Percentiles rank a stretch among this genome's conserved stretches.
Evolutionary conservation across 1,140 invertebrate species (phyloP).

Genomic region (Druon quercuslanigerum): DNA sequence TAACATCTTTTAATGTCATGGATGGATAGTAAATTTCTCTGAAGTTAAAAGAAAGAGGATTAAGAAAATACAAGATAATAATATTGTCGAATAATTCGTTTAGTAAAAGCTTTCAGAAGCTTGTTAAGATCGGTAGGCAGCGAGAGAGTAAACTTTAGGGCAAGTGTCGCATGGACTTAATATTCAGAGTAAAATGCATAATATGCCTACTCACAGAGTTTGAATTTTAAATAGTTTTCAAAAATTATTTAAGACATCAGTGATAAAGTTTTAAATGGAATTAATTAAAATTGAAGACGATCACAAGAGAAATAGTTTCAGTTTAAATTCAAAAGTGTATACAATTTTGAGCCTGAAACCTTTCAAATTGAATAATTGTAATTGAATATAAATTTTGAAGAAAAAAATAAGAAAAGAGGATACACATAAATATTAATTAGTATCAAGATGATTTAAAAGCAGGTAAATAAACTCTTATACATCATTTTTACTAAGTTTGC

Average conservation of each 20-base stretch:
- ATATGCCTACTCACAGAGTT: background rate
- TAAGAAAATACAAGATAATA: constrained; percentile 13
- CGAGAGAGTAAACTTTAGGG: constrained; percentile 53
- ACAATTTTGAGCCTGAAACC: too few species aligned
- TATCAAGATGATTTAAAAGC: too few species aligned
- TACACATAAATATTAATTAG: too few species aligned
- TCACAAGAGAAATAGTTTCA: too few species aligned
- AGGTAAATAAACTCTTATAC: too few species aligned
- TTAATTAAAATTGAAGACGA: too few species aligned
- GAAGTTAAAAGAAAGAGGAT: constrained; percentile 8
- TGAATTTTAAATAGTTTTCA: background rate
- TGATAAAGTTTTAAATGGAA: too few species aligned
- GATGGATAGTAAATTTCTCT: background rate
- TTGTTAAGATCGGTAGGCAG: constrained; percentile 51
- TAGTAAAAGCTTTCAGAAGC: constrained; percentile 48
- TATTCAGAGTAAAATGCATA: constrained; percentile 50
- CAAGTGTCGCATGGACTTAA: constrained; percentile 38
- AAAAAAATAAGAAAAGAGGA: too few species aligned
- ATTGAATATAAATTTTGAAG: too few species aligned
- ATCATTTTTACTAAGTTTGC: too few species aligned
- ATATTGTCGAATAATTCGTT: constrained; percentile 56
- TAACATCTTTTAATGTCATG: background rate
- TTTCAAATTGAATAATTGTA: too few species aligned
- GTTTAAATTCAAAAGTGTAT: too few species aligned
- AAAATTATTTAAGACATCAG: background rate